Conservation (phyloP, 2,113 vertebrate species). For the Narcine bancroftii region DNA sequence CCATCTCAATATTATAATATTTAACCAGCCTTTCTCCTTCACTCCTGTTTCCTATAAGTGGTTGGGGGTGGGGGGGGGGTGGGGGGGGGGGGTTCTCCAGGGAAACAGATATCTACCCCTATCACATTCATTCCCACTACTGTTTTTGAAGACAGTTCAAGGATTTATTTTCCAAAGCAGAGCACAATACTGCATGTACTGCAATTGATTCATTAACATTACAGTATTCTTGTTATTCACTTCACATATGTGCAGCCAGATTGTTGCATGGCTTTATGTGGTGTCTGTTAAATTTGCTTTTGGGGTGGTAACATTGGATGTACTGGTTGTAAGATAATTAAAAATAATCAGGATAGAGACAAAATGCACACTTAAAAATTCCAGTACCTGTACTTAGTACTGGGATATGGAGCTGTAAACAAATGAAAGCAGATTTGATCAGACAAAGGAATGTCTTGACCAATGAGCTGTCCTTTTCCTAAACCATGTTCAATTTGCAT, state of each 20-base stretch:
- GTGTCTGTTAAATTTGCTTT: neutral
- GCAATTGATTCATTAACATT: neutral
- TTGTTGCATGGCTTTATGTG: neutral
- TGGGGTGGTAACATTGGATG: neutral
- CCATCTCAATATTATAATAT: too few species aligned
- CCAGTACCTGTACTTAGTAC: neutral
- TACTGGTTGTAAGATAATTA: neutral
- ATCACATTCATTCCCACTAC: too few species aligned
- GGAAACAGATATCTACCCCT: too few species aligned
- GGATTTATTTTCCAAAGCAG: neutral
- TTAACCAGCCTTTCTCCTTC: too few species aligned
- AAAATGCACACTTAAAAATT: neutral
- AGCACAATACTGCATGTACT: neutral
- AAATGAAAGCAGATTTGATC: neutral
- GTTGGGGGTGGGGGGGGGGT: too few species aligned
- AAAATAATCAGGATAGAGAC: neutral
- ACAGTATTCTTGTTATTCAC: neutral
- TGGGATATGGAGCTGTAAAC: neutral
- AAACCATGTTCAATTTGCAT: neutral
- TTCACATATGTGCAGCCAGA: neutral
- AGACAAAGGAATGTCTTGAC: neutral
- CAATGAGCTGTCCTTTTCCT: neutral
- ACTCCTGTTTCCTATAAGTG: too few species aligned
- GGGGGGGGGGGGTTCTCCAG: too few species aligned
- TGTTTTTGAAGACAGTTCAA: neutral